Conservation (phyloP, 2,888 invertebrate genomes). For the Eupithecia vulgata region DNA sequence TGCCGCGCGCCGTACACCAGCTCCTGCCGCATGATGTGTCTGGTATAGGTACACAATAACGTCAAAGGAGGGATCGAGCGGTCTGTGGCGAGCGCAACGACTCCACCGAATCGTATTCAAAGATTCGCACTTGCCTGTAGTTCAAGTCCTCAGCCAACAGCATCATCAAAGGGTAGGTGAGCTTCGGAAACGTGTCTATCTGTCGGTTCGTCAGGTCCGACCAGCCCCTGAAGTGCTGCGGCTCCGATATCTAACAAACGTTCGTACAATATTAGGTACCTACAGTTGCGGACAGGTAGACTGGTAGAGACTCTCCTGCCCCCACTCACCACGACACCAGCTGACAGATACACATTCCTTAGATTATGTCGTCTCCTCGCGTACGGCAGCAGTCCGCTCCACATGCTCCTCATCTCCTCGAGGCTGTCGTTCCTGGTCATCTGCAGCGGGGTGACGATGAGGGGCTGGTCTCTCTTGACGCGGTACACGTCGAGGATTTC, state of each 20-base stretch:
- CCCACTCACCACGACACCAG: constrained; percentile 61
- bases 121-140: constrained; percentile 53
- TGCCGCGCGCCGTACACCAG: constrained; percentile 80
- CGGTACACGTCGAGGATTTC: constrained; percentile 63
- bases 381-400: constrained; percentile 54
- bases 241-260: constrained; percentile 60
- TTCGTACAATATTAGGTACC: background rate
- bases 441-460: constrained; percentile 49
- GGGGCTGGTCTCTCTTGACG: constrained; percentile 52
- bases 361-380: constrained; percentile 64
- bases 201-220: constrained; percentile 63
- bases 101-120: background rate
- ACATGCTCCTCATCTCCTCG: constrained; percentile 48
- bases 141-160: constrained; percentile 66
- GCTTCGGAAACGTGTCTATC: constrained; percentile 71
- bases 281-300: background rate
- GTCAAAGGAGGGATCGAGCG: background rate
- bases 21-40: constrained; percentile 65
- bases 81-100: background rate
- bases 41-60: constrained; percentile 38
- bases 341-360: constrained; percentile 56
- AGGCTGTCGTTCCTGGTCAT: constrained; percentile 40
- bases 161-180: constrained; percentile 70
- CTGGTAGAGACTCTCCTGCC: background rate
- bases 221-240: constrained; percentile 70